Percentiles rank a stretch among this genome's conserved stretches.
phyloP scores from a whole-genome alignment of 2,797 vertebrate species.

The Sebastes iracundus region DNA sequence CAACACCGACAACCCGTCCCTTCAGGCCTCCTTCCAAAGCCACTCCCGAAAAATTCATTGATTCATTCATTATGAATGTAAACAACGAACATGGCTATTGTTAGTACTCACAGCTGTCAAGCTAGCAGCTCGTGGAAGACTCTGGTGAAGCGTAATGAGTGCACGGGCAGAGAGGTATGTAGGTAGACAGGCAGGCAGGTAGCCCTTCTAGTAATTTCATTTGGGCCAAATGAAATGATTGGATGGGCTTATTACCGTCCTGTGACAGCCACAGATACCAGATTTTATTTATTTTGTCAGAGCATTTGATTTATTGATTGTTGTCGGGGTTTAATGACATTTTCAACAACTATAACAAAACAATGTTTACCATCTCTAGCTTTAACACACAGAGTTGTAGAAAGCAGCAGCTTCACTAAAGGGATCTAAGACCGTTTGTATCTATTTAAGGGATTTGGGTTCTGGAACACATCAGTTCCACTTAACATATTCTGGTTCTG shows the following conservation, averaged over 20 bases:
- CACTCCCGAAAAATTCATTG: not conserved
- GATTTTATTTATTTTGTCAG: not conserved
- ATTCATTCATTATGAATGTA: not conserved
- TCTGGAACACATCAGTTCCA: not conserved
- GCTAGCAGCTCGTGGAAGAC: not conserved
- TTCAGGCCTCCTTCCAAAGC: not conserved
- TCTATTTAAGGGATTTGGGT: not conserved
- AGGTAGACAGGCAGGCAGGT: not conserved
- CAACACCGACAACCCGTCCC: not conserved
- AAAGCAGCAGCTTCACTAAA: not conserved
- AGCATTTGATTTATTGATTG: not conserved
- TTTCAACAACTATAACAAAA: not conserved
- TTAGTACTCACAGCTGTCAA: not conserved
- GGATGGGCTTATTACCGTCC: not conserved
- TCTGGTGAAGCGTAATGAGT: not conserved
- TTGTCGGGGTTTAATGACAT: not conserved
- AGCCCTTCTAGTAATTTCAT: not conserved
- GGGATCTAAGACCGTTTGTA: not conserved
- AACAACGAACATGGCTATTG: not conserved
- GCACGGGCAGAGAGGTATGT: not conserved
- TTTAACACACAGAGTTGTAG: not conserved
- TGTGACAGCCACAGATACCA: not conserved
- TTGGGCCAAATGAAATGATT: not conserved
- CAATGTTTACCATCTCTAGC: not conserved
- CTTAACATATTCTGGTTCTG: not conserved